Percentiles rank a stretch among this genome's conserved stretches.
These are phyloP conservation scores for Ceratitis capitata DNA, from an alignment of 1,140 invertebrate species.

Conservation along the genomic window DNA sequence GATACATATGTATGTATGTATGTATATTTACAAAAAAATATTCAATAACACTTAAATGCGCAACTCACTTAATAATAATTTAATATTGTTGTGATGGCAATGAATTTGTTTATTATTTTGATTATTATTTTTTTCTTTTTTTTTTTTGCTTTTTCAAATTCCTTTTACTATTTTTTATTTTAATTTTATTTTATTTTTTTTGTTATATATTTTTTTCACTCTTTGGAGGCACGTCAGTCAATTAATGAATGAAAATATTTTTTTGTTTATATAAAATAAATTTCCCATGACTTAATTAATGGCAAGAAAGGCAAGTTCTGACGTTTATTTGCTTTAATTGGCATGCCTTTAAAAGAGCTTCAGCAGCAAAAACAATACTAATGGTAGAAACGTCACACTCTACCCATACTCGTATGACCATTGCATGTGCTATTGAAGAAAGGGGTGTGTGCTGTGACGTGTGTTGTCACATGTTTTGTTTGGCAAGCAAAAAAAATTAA, in stretches of 20 bases:
- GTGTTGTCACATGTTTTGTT: neutral
- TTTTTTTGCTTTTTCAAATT: neutral
- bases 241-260: slow-evolving; percentile 18
- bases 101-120: neutral
- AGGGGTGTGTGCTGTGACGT: slow-evolving; percentile 20
- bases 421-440: neutral
- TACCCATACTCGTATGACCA: too few species aligned
- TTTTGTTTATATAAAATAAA: slow-evolving; percentile 5
- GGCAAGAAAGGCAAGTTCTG: neutral
- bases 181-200: neutral
- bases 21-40: neutral
- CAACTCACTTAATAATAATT: neutral
- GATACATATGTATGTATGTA: neutral
- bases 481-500: neutral
- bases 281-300: neutral
- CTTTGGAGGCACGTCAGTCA: neutral
- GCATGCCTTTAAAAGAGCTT: too few species aligned
- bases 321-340: slow-evolving; percentile 8
- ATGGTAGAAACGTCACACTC: neutral
- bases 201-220: neutral
- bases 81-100: neutral
- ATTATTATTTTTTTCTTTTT: neutral
- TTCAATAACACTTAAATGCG: neutral
- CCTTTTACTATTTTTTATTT: neutral
- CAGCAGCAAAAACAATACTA: neutral